Evolutionary conservation across 2,888 invertebrate genomes (phyloP).

Genomic region (Loripinus fragilis): DNA sequence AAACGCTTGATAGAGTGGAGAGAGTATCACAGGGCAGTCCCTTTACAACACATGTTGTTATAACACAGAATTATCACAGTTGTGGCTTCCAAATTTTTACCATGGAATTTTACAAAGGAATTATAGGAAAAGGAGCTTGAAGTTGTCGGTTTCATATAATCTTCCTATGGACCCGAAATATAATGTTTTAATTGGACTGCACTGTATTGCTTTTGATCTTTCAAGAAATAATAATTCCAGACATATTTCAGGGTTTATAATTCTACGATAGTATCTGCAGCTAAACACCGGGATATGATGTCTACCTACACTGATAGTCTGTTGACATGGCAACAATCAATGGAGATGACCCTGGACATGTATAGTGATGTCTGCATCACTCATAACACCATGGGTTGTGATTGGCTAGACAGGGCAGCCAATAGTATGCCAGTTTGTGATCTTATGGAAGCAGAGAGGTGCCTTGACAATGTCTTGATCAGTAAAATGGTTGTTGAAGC

Average conservation of each 20-base stretch:
- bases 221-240: no score
- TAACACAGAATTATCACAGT: no score
- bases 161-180: no score
- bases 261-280: conserved; percentile 35
- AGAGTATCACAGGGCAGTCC: no score
- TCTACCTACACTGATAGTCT: conserved; percentile 25
- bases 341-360: conserved; percentile 36
- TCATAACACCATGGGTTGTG: conserved; percentile 28
- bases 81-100: no score
- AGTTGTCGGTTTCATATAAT: no score
- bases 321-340: conserved; percentile 41
- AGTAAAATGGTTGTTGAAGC: conserved; percentile 42
- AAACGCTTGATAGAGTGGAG: no score
- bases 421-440: conserved; percentile 42
- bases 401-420: conserved; percentile 37
- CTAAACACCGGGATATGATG: conserved; percentile 24
- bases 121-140: no score
- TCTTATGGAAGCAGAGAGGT: conserved; percentile 20
- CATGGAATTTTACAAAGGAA: no score
- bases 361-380: conserved; percentile 34
- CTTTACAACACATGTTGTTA: no score
- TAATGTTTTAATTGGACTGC: no score
- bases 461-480: conserved; percentile 42
- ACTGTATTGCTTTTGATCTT: no score
- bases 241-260: conserved; percentile 50